These are phyloP conservation scores for Dolichallabes microphthalmus DNA, from an alignment of 2,113 vertebrate genomes.

Conservation along the genomic window DNA sequence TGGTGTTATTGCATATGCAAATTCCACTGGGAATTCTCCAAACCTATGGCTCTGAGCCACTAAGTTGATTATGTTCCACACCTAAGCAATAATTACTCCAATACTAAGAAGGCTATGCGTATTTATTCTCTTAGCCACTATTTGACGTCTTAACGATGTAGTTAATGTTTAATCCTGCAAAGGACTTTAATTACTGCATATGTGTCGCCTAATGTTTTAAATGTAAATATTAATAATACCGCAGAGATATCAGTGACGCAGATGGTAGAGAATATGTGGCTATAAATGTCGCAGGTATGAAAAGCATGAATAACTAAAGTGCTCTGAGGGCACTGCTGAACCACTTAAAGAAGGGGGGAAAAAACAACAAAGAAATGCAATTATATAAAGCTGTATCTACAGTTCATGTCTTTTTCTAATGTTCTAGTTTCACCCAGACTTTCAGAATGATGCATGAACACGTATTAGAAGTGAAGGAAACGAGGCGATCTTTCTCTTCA, in stretches of 20 bases:
- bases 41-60: not conserved
- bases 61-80: not conserved
- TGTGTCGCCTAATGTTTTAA: not conserved
- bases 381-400: conserved; percentile 15
- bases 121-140: not conserved
- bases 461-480: conserved; percentile 69
- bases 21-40: not conserved
- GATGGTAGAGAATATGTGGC: conserved; percentile 27
- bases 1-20: not conserved
- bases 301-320: conserved; percentile 79
- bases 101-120: not conserved
- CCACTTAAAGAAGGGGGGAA: conserved; percentile 13
- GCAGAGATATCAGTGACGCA: conserved; percentile 9
- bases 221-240: conserved; percentile 20
- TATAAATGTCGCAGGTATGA: conserved; percentile 60
- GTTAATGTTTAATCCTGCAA: not conserved
- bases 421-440: not conserved
- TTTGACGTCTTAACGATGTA: not conserved
- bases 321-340: conserved; percentile 69
- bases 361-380: conserved; percentile 10
- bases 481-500: conserved; percentile 88
- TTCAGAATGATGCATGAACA: conserved; percentile 29
- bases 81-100: conserved; percentile 11
- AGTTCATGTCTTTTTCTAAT: conserved; percentile 10
- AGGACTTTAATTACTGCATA: not conserved